Evolutionary conservation across 2,113 vertebrate species (phyloP), one percentile per base, ranked within the genome.

Genomic region (Urocolius indicus): DNA sequence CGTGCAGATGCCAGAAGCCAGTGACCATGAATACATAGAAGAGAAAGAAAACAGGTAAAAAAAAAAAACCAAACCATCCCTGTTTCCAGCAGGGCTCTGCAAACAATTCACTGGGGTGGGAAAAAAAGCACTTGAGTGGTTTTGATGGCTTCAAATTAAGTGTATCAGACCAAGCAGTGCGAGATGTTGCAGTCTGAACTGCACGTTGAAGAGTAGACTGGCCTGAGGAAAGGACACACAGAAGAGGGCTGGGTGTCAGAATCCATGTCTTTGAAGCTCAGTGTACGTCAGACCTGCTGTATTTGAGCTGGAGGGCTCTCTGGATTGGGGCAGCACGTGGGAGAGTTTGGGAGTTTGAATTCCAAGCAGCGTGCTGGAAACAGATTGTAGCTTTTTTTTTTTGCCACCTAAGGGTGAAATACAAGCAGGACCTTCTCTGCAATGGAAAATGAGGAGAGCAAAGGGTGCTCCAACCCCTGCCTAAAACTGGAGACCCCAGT

Each of bases 1-100:
- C 8, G 98, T 99, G 30, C 99, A 99, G 93, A 98, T 99, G 78
- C 99, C 99, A 1, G 99, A 99, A 90, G 99, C 99, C 71, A 99
- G 99, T 49, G 99, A 99, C 94, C 99, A 99, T 0, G 99, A 99
- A 94, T 99, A 99, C 96, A 99, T 99, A 6, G 99, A 99, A 89
- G 99, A 99, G 95, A 99, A 99, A 91, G 99, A 99, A 94, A 99
- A 99, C 97, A 98, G 99, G 99, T 99, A 84, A 96, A 30, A n/a
- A n/a, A n/a, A n/a, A n/a, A n/a, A n/a, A n/a, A n/a, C n/a, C n/a
- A n/a, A 74, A 46, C 34, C 18, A 3, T 55, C 51, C n/a, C 32
- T 1, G 0, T 57, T 79, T 86, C 55, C 54, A 51, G 26, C 21
- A 55, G 4, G 75, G 27, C 46, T 46, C 80, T 1, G 0, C 32